Evolutionary conservation across 2,888 invertebrate species (phyloP).

Genomic region (Euplexia lucipara): DNA sequence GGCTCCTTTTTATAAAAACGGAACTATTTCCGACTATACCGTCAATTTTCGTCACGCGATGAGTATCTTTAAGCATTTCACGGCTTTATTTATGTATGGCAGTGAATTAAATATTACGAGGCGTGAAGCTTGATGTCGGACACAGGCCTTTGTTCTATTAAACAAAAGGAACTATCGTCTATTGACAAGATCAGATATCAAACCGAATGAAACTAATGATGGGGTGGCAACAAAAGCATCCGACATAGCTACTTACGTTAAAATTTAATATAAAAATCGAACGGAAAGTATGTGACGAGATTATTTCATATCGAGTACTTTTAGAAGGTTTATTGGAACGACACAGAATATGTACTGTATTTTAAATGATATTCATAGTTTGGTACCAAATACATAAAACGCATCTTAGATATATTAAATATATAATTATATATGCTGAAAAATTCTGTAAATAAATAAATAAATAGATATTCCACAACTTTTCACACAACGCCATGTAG

Average conservation of each 20-base stretch:
- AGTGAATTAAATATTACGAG: constrained; percentile 43
- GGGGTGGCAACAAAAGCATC: background rate
- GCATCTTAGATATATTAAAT: too few species aligned
- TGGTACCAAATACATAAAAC: too few species aligned
- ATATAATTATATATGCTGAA: too few species aligned
- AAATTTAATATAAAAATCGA: background rate
- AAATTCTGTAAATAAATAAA: too few species aligned
- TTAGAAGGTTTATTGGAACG: too few species aligned
- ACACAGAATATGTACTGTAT: too few species aligned
- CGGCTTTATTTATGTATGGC: constrained; percentile 52
- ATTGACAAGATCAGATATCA: constrained; percentile 1
- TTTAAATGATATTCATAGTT: too few species aligned
- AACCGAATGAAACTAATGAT: background rate
- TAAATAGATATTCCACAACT: too few species aligned
- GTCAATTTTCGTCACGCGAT: constrained; percentile 61
- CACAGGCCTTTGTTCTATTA: constrained; percentile 8
- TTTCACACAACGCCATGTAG: too few species aligned
- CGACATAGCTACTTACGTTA: background rate
- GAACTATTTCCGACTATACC: constrained; percentile 22
- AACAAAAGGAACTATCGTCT: constrained; percentile 3
- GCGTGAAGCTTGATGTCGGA: background rate
- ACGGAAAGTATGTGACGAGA: background rate
- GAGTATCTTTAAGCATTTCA: constrained; percentile 35
- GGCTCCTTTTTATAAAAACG: constrained; percentile 37
- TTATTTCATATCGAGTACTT: background rate